Conservation (phyloP, 2,888 invertebrate genomes). For the Aphodius sticticus region DNA sequence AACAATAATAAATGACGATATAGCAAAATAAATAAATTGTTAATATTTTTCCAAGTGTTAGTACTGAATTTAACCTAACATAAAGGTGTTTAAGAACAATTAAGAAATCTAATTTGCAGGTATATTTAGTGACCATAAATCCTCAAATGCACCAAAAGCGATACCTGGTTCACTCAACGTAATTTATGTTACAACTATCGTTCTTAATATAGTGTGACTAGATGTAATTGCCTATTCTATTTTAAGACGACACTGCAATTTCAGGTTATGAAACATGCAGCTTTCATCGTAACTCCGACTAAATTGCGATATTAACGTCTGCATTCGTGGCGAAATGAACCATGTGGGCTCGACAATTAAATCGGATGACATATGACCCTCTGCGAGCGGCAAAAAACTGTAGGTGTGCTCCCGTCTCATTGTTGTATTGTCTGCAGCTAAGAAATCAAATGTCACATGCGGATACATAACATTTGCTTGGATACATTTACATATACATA, state of each 20-base stretch:
- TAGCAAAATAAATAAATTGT: no score
- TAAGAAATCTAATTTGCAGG: no score
- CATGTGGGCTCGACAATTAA: not conserved
- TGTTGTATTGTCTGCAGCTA: not conserved
- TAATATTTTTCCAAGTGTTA: no score
- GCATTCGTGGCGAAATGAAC: not conserved
- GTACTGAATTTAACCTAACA: no score
- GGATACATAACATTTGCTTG: not conserved
- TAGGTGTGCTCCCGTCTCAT: not conserved
- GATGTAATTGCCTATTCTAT: not conserved
- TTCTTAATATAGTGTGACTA: not conserved
- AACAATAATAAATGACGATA: no score
- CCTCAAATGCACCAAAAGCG: not conserved
- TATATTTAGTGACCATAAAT: no score
- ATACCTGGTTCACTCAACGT: not conserved
- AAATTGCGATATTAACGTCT: not conserved
- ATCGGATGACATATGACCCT: not conserved
- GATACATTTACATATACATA: not conserved
- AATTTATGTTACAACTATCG: not conserved
- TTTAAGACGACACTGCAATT: not conserved
- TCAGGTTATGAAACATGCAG: not conserved
- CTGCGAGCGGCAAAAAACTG: not conserved
- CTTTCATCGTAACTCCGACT: not conserved
- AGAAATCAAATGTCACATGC: not conserved
- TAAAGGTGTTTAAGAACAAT: no score